These are phyloP conservation scores for Mareca strepera DNA, from an alignment of 2,797 vertebrate species.

Conservation along the genomic window DNA sequence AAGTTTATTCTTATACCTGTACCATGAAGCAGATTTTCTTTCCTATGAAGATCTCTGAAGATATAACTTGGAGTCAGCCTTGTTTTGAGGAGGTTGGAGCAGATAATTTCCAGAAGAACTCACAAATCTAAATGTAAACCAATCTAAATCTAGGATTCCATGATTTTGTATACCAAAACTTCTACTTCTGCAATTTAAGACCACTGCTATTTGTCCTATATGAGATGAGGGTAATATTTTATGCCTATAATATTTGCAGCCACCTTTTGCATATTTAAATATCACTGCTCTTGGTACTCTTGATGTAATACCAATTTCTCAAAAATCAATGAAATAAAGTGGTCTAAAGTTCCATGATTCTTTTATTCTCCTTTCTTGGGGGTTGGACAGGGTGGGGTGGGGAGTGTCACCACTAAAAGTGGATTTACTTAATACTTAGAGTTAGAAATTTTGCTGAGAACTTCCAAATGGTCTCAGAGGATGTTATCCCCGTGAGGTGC, in stretches of 20 bases:
- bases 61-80: background rate
- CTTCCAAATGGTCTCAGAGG: background rate
- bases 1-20: rapidly evolving
- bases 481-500: background rate
- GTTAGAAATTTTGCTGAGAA: background rate
- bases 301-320: background rate
- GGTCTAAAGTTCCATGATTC: background rate
- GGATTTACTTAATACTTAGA: background rate
- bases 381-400: too few species aligned
- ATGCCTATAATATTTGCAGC: background rate
- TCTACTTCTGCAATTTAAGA: background rate
- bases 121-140: background rate
- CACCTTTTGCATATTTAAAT: background rate
- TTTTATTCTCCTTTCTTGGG: background rate
- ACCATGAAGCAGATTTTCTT: background rate
- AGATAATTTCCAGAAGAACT: background rate
- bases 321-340: background rate
- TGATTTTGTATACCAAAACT: background rate
- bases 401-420: too few species aligned
- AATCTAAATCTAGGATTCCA: background rate
- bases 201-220: background rate
- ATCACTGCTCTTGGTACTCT: background rate
- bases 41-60: background rate
- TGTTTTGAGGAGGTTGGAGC: background rate
- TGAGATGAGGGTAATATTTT: background rate